A percentile compares a stretch with the other conserved stretches of the same genome.
These are phyloP conservation scores for Ochropacha duplaris DNA, from an alignment of 2,888 invertebrate species.

Conservation along the genomic window DNA sequence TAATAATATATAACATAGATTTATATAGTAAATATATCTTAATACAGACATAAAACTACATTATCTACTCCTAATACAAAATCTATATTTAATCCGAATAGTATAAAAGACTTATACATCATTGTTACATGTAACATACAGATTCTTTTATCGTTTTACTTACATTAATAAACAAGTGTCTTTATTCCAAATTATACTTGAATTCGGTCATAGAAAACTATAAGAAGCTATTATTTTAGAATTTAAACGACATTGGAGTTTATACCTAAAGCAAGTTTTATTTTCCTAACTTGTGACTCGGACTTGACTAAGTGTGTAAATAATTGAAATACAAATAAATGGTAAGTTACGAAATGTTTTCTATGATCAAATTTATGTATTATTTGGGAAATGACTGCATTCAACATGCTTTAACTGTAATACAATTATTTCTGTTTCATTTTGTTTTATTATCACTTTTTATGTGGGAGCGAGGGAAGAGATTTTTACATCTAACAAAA, in stretches of 20 bases:
- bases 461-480: neutral
- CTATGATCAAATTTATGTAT: neutral
- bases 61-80: conserved; percentile 58
- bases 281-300: neutral
- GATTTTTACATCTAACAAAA: neutral
- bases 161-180: neutral
- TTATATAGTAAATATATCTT: conserved; percentile 26
- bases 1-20: conserved; percentile 4
- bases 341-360: neutral
- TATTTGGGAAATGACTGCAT: neutral
- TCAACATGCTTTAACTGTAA: neutral
- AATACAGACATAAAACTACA: conserved; percentile 49
- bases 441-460: neutral
- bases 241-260: neutral
- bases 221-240: neutral
- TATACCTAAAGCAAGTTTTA: neutral
- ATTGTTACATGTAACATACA: neutral
- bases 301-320: neutral
- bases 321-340: neutral
- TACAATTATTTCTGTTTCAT: neutral
- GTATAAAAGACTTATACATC: conserved; percentile 56
- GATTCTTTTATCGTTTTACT: neutral
- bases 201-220: neutral
- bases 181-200: neutral
- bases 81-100: conserved; percentile 58